Evolutionary conservation across 2,113 vertebrate species (phyloP), one percentile per base, ranked within the genome.

Genomic region (Scortum barcoo): DNA sequence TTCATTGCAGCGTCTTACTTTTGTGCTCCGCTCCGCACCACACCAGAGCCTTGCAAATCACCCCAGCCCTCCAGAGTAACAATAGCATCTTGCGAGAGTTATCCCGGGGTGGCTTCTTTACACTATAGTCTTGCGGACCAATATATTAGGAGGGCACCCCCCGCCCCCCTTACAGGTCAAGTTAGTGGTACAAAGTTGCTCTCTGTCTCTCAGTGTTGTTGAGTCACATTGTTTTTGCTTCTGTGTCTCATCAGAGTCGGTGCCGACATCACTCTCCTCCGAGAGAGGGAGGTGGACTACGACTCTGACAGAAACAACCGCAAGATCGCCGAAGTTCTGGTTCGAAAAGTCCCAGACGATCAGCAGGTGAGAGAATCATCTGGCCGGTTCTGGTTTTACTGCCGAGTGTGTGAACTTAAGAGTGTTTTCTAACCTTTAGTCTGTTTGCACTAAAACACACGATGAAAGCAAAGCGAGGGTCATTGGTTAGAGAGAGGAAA

Each of bases 341-440:
- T 99, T 44, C 95, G 98, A 68, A 99, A 99, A 85, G 98, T 99
- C 76, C 98, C 97, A 11, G 98, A 99, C 88, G 97, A 99, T 87
- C 98, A 99, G 72, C 98, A 99, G 97, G 98, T 99, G 87, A 91
- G 89, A 58, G 11, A n/a, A n/a, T n/a, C n/a, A n/a, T 50, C 24
- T 24, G n/a, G 26, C 3, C 46, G 24, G 30, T 63, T 10, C 69
- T 40, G 38, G 17, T n/a, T 68, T 12, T 8, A 7, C 42, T 30
- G 42, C 8, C 20, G 28, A 33, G 56, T 57, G 2, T 30, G 16
- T 19, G 16, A n/a, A n/a, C 24, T 26, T 13, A 22, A 38, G 11
- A 11, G 20, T 1, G 10, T 22, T 62, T 62, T 62, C 17, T 36
- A n/a, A 40, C 24, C 24, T 28, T 38, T 2, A n/a, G 22, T 6